These are phyloP conservation scores for Morphnarchus princeps DNA, from an alignment of 2,113 vertebrate genomes.

Conservation along the genomic window DNA sequence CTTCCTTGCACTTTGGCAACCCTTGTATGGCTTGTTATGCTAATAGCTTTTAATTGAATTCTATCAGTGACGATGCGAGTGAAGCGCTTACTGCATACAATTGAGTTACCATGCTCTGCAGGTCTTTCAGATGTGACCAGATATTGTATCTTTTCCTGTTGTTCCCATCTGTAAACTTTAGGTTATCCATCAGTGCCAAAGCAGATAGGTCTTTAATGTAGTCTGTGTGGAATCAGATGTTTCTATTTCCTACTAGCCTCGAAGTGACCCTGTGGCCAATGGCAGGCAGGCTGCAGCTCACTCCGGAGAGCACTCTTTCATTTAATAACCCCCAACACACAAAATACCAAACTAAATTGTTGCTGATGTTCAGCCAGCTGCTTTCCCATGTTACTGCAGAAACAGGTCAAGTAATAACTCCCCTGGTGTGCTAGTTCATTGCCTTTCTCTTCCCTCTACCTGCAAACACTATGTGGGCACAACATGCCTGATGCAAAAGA, in stretches of 20 bases:
- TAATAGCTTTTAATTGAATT: slow-evolving; percentile 47
- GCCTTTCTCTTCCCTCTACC: background rate
- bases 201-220: background rate
- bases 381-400: background rate
- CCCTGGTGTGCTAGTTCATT: background rate
- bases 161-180: background rate
- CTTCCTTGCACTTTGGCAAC: background rate
- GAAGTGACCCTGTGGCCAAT: background rate
- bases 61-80: background rate
- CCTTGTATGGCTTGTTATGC: background rate
- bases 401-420: background rate
- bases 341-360: background rate
- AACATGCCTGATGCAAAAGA: background rate
- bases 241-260: slow-evolving; percentile 33
- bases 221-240: slow-evolving; percentile 1
- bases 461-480: background rate
- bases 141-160: slow-evolving; percentile 46
- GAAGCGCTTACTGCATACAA: background rate
- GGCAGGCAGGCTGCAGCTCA: background rate
- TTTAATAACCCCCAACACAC: background rate
- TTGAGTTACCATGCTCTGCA: slow-evolving; percentile 43
- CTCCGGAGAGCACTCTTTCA: background rate
- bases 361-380: background rate
- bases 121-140: slow-evolving; percentile 29
- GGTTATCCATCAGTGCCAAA: slow-evolving; percentile 36